phyloP scores from a whole-genome alignment of 2,888 invertebrate species.

The Globia sparganii region DNA sequence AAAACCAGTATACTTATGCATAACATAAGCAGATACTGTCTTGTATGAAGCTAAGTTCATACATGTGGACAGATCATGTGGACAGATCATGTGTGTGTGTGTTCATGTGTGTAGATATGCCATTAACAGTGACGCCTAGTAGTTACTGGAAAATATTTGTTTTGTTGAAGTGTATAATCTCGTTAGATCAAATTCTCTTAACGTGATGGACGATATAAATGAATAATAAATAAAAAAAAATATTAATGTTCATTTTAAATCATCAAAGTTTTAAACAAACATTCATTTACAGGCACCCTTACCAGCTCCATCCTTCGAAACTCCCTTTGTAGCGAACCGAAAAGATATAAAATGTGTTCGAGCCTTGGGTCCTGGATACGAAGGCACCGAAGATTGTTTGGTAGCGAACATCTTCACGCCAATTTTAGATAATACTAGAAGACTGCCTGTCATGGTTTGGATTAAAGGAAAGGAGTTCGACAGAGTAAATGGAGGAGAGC shows the following conservation, averaged over 20 bases:
- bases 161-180: not conserved
- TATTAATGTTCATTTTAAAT: not conserved
- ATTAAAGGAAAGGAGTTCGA: constrained; percentile 85
- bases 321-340: constrained; percentile 78
- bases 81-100: no score
- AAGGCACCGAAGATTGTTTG: constrained; percentile 86
- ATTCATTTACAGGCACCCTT: constrained; percentile 79
- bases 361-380: constrained; percentile 79
- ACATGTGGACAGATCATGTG: no score
- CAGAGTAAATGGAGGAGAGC: constrained; percentile 72
- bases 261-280: not conserved
- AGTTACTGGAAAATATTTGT: not conserved
- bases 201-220: not conserved
- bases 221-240: no score
- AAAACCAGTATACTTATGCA: not conserved
- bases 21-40: not conserved
- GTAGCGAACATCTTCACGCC: constrained; percentile 81
- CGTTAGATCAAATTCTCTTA: not conserved
- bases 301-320: constrained; percentile 78
- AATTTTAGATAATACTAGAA: constrained; percentile 59
- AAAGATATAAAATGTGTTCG: constrained; percentile 81
- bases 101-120: no score
- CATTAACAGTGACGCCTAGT: not conserved
- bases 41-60: not conserved
- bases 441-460: constrained; percentile 86